Percentiles rank a stretch among this genome's conserved stretches.
Evolutionary conservation across 2,797 vertebrate species (phyloP).

Genomic region (Alfaro cultratus): DNA sequence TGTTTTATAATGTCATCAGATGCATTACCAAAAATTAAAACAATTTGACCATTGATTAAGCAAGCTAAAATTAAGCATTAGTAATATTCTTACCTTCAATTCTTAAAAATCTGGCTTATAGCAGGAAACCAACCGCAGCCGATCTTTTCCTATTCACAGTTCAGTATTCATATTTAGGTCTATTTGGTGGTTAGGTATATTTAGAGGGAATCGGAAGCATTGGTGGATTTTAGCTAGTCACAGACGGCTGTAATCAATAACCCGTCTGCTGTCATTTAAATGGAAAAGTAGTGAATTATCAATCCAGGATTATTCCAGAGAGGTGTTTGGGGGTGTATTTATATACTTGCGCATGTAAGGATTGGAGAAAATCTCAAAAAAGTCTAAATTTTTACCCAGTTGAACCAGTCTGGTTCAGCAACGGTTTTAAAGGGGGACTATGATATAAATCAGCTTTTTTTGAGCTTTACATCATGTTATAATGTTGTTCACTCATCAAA

Average conservation of each 20-base stretch:
- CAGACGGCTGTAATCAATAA: no score
- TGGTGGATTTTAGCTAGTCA: no score
- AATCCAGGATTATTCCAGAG: background rate
- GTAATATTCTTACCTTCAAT: background rate
- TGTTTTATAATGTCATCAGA: background rate
- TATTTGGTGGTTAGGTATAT: no score
- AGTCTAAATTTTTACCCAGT: background rate
- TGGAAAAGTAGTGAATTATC: background rate
- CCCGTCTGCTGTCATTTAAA: background rate
- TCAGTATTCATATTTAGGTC: no score
- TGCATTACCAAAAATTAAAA: background rate
- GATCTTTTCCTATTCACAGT: no score
- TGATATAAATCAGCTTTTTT: no score
- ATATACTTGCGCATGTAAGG: background rate
- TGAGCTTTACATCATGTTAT: no score
- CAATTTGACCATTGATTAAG: background rate
- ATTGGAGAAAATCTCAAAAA: background rate
- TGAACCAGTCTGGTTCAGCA: background rate
- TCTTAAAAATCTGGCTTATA: background rate
- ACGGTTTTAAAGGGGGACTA: no score
- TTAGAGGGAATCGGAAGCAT: no score
- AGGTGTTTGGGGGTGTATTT: background rate
- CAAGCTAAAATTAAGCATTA: no score
- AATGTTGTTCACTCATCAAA: no score
- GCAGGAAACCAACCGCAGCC: background rate